These are phyloP conservation scores for Chaetura pelagica DNA, from an alignment of 2,113 vertebrate species.

Conservation along the genomic window DNA sequence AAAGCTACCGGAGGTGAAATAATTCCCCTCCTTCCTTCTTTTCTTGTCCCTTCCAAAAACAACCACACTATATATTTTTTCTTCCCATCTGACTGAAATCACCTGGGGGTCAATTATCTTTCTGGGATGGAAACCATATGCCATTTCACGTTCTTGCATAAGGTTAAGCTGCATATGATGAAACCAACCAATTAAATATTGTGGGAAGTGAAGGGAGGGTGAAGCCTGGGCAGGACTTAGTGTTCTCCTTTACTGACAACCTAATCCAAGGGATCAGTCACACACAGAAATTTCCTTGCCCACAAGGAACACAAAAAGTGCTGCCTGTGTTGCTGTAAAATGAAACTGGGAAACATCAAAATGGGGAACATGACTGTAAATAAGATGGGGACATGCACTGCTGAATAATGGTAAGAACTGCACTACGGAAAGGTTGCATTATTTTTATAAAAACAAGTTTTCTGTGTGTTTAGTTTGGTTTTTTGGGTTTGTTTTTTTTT, in stretches of 20 bases:
- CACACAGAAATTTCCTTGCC: background rate
- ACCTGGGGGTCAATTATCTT: constrained; percentile 88
- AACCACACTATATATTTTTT: background rate
- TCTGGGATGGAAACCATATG: constrained; percentile 71
- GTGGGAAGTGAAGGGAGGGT: constrained; percentile 48
- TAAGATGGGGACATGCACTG: background rate
- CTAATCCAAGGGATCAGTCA: background rate
- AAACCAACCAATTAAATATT: constrained; percentile 78
- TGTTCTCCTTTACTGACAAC: background rate
- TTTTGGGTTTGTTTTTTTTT: no score
- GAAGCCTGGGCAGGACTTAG: background rate
- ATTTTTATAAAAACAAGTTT: background rate
- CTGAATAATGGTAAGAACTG: background rate
- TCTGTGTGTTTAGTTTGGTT: background rate
- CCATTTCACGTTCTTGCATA: constrained; percentile 89
- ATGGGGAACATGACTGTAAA: background rate
- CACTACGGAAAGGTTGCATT: background rate
- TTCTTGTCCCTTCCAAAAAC: background rate
- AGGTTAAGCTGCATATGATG: constrained; percentile 85
- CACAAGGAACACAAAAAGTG: background rate
- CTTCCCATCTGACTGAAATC: constrained; percentile 69
- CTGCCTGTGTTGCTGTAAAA: background rate
- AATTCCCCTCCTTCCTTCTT: background rate
- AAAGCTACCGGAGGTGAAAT: constrained; percentile 21
- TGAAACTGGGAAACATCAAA: background rate